Evolutionary conservation across 2,888 invertebrate species (phyloP).

Genomic region (Sthenelais limicola): DNA sequence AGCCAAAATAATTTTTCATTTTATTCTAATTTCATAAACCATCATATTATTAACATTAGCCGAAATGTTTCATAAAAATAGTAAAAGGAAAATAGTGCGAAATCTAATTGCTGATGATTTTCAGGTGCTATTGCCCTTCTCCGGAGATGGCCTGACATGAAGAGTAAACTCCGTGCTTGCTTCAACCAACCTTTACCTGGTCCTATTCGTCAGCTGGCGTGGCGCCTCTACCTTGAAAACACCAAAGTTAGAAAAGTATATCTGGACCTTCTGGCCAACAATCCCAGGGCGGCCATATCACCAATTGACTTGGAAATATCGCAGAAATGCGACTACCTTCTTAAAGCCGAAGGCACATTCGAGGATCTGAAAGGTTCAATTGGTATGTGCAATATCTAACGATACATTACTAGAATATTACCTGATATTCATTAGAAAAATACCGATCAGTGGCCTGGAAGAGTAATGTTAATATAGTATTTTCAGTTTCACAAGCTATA

Average conservation of each 20-base stretch:
- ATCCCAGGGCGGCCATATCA: slow-evolving; percentile 68
- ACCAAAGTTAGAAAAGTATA: slow-evolving; percentile 63
- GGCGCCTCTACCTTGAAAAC: slow-evolving; percentile 68
- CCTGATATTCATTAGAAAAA: too few relatives aligned
- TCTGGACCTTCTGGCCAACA: slow-evolving; percentile 63
- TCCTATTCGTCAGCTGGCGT: slow-evolving; percentile 64
- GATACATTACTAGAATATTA: too few relatives aligned
- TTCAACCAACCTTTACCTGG: slow-evolving; percentile 68
- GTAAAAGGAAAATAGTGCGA: too few relatives aligned
- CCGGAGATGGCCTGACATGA: slow-evolving; percentile 71
- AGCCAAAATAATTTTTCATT: too few relatives aligned
- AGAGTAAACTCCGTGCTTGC: slow-evolving; percentile 65
- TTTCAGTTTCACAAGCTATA: too few relatives aligned
- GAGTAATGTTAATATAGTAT: too few relatives aligned
- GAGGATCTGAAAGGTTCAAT: slow-evolving; percentile 64
- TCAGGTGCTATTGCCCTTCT: slow-evolving; percentile 66
- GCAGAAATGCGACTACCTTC: slow-evolving; percentile 67
- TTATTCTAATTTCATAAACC: too few relatives aligned
- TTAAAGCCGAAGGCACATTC: slow-evolving; percentile 66
- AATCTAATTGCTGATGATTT: too few relatives aligned
- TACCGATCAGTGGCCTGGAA: too few relatives aligned
- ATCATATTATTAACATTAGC: too few relatives aligned
- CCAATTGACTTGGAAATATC: slow-evolving; percentile 68
- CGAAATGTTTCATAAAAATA: too few relatives aligned
- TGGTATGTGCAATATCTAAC: slow-evolving; percentile 60